A percentile compares a stretch with the other conserved stretches of the same genome.
Evolutionary conservation across 2,797 vertebrate species (phyloP).

Genomic region (Bradypodion pumilum): DNA sequence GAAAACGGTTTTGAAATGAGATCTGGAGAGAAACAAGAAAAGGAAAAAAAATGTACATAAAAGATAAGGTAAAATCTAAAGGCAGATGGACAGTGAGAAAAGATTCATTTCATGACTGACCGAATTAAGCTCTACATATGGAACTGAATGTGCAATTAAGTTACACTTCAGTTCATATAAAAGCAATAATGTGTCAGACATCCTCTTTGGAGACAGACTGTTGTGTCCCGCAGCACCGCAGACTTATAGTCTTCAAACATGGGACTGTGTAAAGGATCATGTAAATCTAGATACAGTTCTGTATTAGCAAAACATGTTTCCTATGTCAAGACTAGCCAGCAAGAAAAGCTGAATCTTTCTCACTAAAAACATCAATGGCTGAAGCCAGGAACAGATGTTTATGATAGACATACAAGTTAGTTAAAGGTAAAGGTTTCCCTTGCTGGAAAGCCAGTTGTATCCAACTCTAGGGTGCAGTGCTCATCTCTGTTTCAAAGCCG

Average conservation of each 20-base stretch:
- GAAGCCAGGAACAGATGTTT: too few relatives aligned
- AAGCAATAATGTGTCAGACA: slow-evolving; percentile 55
- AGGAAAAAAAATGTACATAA: slow-evolving; percentile 32
- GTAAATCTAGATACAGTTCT: not conserved
- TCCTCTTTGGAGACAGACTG: not conserved
- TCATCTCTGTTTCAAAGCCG: too few relatives aligned
- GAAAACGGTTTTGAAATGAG: slow-evolving; percentile 72
- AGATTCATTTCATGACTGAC: slow-evolving; percentile 45
- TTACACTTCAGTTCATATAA: slow-evolving; percentile 58
- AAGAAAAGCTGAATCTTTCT: not conserved
- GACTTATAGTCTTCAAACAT: not conserved
- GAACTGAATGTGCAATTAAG: slow-evolving; percentile 64
- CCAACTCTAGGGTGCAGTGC: too few relatives aligned
- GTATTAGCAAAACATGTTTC: not conserved
- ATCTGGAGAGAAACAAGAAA: slow-evolving; percentile 65
- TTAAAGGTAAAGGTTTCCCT: too few relatives aligned
- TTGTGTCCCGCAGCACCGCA: not conserved
- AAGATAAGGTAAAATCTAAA: slow-evolving; percentile 58
- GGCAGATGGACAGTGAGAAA: slow-evolving; percentile 35
- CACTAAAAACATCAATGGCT: not conserved
- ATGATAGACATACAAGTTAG: too few relatives aligned
- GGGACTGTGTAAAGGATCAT: not conserved
- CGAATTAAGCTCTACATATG: slow-evolving; percentile 43
- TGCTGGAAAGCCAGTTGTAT: too few relatives aligned
- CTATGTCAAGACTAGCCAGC: not conserved